Conservation (phyloP, 2,888 invertebrate genomes). For the Aphodius sticticus region DNA sequence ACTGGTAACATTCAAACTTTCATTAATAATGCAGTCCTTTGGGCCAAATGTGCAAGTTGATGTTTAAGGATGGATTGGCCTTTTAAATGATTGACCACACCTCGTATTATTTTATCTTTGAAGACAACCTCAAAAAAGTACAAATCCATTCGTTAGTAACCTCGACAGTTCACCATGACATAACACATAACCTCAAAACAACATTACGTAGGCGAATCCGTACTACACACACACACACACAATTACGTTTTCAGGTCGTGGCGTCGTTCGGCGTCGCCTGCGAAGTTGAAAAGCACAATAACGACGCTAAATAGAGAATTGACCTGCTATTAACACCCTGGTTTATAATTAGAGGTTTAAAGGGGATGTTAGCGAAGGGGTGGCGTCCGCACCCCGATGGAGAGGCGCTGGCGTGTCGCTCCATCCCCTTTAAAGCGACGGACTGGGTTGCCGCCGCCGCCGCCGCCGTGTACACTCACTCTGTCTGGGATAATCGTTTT, state of each 20-base stretch:
- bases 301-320: slow-evolving; percentile 55
- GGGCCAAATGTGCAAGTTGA: no score
- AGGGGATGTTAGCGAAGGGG: slow-evolving; percentile 43
- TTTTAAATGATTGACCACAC: no score
- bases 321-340: slow-evolving; percentile 58
- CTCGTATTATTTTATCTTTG: no score
- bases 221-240: neutral
- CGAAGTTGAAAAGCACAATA: slow-evolving; percentile 43
- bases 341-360: slow-evolving; percentile 57
- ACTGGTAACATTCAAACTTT: no score
- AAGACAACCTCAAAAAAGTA: no score
- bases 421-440: slow-evolving; percentile 55
- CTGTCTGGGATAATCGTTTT: slow-evolving; percentile 55
- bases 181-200: neutral
- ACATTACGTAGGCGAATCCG: neutral
- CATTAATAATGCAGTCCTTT: no score
- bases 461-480: slow-evolving; percentile 38
- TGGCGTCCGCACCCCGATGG: slow-evolving; percentile 38
- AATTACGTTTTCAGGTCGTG: slow-evolving; percentile 33
- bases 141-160: no score
- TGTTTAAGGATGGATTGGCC: no score
- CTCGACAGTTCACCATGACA: neutral
- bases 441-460: slow-evolving; percentile 44
- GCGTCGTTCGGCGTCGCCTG: slow-evolving; percentile 25
- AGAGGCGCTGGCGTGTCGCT: slow-evolving; percentile 48